Evolutionary conservation across 2,888 invertebrate genomes (phyloP), one percentile per base, ranked within the genome.

Genomic region (Fragum sueziense): DNA sequence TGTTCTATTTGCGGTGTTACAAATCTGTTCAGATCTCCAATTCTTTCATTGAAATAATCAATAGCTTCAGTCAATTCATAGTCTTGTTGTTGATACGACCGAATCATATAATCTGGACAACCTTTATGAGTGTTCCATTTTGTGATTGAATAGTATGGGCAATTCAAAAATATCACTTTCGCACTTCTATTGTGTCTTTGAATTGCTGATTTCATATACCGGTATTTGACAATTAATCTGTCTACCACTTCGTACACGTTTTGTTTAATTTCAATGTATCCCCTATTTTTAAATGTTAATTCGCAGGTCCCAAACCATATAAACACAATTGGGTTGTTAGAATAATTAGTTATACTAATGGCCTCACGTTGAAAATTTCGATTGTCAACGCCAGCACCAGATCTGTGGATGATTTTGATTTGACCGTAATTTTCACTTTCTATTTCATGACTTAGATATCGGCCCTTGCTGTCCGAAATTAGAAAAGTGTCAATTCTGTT

Each of bases 131-230:
- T 11, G 25, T 57, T 57, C 57, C 57, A 57, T n/a, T n/a, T 27
- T 27, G 27, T 25, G 27, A 57, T 57, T 57, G 57, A 57, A n/a
- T 57, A 57, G 57, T 57, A 57, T 57, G 57, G 57, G 57, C 57
- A 57, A 27, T 57, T 57, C 11, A 57, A 25, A 27, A 57, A 57
- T 27, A 57, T 22, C 11, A 57, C n/a, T 20, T 22, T 57, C 25
- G 57, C 57, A 14, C 25, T 11, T 27, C 25, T 11, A 57, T 57
- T 57, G n/a, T 27, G 27, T 57, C 57, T 22, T 57, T 57, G 57
- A 57, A 57, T 57, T n/a, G n/a, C 25, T 22, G 57, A 57, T 57
- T n/a, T 57, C 25, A 57, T 27, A n/a, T 57, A 57, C 9, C 57
- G 6, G 57, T 57, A 57, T 57, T 57, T 57, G 11, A 57, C 57